Evolutionary conservation across 2,113 vertebrate genomes (phyloP), one percentile per base, ranked within the genome.

Genomic region (Diphyllodes magnificus): DNA sequence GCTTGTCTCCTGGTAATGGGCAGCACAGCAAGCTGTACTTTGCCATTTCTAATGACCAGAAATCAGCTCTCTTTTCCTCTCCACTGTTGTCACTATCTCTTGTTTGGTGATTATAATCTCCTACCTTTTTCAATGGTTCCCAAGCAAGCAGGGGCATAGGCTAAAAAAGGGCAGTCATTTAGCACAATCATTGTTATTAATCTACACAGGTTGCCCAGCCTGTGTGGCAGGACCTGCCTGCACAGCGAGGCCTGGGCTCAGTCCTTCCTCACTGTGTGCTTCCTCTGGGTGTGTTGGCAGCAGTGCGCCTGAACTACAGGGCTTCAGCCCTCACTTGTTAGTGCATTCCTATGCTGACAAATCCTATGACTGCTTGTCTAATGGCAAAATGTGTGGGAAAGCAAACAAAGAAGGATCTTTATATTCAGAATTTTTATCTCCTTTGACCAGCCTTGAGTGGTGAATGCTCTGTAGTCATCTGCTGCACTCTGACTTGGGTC

Each of bases 271-370:
- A 14, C 24, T 5, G 4, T 12, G 25, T 30, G 11, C 42, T 50
- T 66, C 12, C 33, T 59, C 70, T 45, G 60, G 64, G 21, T 10
- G 6, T 30, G 47, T 12, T 10, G 4, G 45, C 57, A 85, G 35
- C 0, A 2, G 2, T 28, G 17, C 59, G 11, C 23, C 65, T 54
- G 51, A 71, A 6, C 17, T 23, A 1, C 11, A 27, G 7, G 11
- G 30, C 27, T 88, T 56, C n/a, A 72, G 2, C 24, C 14, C 44
- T 45, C 56, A 21, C 14, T 64, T 20, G 4, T 37, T 45, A 53
- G 22, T 24, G 11, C 24, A 23, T 13, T 30, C 18, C 21, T 14
- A 5, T 37, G 6, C 60, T 81, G 44, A 25, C 14, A 54, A 78
- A 40, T 47, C 39, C 56, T 59, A 0, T 25, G 33, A 14, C 21